phyloP scores from a whole-genome alignment of 2,113 vertebrate species.

The Ochotona curzoniae region DNA sequence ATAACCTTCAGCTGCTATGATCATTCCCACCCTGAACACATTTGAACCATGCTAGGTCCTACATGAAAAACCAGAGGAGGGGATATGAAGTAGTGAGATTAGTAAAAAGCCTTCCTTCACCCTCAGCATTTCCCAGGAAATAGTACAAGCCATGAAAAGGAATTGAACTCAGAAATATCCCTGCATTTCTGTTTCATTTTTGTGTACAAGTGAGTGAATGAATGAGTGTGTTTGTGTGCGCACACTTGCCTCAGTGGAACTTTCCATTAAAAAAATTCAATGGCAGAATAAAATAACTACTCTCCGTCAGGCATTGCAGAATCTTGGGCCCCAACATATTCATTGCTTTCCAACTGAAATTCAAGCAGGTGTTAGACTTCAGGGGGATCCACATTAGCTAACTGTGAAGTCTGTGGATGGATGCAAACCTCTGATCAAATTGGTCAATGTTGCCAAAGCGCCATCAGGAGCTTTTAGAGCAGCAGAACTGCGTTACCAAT shows the following conservation, averaged over 20 bases:
- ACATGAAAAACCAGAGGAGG: neutral
- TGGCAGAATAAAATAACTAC: neutral
- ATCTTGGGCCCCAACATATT: neutral
- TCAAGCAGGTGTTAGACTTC: neutral
- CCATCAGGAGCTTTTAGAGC: neutral
- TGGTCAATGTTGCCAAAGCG: neutral
- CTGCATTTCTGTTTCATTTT: constrained; percentile 6
- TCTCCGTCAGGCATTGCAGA: neutral
- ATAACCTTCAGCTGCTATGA: neutral
- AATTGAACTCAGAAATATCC: constrained; percentile 30
- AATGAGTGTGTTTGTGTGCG: neutral
- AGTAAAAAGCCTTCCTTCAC: neutral
- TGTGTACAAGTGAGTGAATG: neutral
- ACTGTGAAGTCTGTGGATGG: neutral
- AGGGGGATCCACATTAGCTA: neutral
- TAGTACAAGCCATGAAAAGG: neutral
- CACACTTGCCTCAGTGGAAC: neutral
- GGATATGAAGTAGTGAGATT: neutral
- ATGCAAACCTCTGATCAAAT: constrained; percentile 31
- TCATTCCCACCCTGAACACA: too few relatives aligned
- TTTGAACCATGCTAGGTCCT: neutral
- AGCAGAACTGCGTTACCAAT: constrained; percentile 5
- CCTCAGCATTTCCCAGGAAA: neutral
- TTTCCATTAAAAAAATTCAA: neutral
- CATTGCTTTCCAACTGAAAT: neutral